Conservation (phyloP, 1,140 invertebrate genomes). For the Sarcophaga bullata region DNA sequence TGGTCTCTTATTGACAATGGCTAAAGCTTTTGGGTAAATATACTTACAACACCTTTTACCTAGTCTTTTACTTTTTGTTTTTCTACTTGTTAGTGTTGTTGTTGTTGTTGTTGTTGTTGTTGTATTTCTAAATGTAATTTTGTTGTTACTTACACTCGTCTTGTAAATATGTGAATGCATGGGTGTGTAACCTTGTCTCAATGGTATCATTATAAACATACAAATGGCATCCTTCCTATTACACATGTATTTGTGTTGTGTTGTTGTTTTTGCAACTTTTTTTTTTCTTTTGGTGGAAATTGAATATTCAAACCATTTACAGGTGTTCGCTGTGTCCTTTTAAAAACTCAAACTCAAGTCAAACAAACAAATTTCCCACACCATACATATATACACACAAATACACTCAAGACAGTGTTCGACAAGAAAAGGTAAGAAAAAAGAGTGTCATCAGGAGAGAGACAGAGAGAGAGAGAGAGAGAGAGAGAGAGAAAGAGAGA, state of each 20-base stretch:
- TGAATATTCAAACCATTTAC: conserved; percentile 22
- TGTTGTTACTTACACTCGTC: neutral
- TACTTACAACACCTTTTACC: conserved; percentile 9
- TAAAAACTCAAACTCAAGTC: neutral
- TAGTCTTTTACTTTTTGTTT: too few relatives aligned
- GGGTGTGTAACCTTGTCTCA: neutral
- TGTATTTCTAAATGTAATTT: neutral
- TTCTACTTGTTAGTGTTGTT: too few relatives aligned
- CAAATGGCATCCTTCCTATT: neutral
- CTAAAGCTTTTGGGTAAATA: conserved; percentile 9
- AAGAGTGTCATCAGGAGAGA: neutral
- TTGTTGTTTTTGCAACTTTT: neutral
- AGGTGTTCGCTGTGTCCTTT: neutral
- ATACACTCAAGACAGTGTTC: neutral
- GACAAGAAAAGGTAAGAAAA: neutral
- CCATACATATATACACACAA: too few relatives aligned
- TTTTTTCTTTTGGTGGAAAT: conserved; percentile 16
- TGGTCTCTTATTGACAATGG: neutral
- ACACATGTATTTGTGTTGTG: neutral
- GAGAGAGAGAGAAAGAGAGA: too few relatives aligned
- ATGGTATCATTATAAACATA: neutral
- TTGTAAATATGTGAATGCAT: too few relatives aligned
- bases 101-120: neutral
- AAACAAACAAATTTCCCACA: neutral
- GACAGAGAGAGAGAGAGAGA: too few relatives aligned